Evolutionary conservation across 2,797 vertebrate species (phyloP).

Genomic region (Rhincodon typus): DNA sequence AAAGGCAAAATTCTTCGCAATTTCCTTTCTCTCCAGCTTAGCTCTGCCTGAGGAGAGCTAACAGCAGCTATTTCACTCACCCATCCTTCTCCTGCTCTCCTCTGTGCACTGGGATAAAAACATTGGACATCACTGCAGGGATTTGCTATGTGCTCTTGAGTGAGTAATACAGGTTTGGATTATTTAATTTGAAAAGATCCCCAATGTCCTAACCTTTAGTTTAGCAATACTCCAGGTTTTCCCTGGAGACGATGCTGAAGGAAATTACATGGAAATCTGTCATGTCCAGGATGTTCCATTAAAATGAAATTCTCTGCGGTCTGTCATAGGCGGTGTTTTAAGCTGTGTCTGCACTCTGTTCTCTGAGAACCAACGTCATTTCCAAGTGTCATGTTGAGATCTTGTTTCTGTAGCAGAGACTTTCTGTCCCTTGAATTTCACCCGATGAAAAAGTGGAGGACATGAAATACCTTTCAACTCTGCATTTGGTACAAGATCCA

Average conservation of each 20-base stretch:
- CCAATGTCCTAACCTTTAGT: slow-evolving; percentile 23
- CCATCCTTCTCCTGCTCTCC: background rate
- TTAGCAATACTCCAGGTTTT: slow-evolving; percentile 5
- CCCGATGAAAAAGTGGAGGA: background rate
- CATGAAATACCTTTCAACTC: background rate
- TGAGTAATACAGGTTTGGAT: slow-evolving; percentile 14
- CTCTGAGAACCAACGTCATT: background rate
- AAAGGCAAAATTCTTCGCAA: background rate
- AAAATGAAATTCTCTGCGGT: slow-evolving; percentile 23
- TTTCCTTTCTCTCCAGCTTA: background rate
- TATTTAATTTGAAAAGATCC: slow-evolving; percentile 34
- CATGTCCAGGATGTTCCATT: slow-evolving; percentile 33
- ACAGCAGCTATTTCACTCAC: too few relatives aligned
- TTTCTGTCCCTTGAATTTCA: background rate
- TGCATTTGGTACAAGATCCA: background rate
- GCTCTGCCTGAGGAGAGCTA: background rate
- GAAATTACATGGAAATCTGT: slow-evolving; percentile 35
- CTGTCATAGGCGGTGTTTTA: background rate
- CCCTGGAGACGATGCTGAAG: background rate
- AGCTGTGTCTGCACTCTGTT: background rate
- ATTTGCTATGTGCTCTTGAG: background rate
- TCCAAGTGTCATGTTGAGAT: background rate
- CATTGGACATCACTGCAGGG: background rate
- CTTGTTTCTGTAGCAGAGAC: background rate
- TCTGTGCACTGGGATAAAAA: background rate